A percentile compares a stretch with the other conserved stretches of the same genome.
Evolutionary conservation across 2,113 vertebrate genomes (phyloP).

Genomic region (Eubucco bourcierii): DNA sequence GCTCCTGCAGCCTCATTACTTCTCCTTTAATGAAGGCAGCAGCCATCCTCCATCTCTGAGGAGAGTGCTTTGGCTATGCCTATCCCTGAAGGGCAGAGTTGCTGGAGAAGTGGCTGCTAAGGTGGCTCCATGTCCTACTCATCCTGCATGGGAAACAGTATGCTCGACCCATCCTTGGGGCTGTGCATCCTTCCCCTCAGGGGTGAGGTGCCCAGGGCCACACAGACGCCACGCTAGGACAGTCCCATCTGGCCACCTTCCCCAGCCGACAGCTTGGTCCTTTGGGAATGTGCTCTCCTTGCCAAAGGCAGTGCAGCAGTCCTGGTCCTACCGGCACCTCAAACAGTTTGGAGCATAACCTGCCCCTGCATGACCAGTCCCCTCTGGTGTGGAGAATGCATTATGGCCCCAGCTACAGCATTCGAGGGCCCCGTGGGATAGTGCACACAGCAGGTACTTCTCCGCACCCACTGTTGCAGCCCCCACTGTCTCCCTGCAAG

Average conservation of each 20-base stretch:
- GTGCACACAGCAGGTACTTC: not conserved
- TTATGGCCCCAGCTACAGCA: rapidly evolving
- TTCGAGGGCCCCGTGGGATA: rapidly evolving
- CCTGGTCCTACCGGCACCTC: not conserved
- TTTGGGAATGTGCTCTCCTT: not conserved
- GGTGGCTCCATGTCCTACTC: not conserved
- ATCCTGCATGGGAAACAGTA: not conserved
- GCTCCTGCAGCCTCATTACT: not conserved
- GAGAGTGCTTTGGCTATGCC: not conserved
- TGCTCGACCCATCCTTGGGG: not conserved
- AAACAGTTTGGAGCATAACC: not conserved
- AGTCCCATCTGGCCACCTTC: not conserved
- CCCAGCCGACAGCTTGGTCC: not conserved
- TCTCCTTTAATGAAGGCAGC: not conserved
- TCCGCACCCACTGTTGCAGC: not conserved
- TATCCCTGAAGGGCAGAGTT: not conserved
- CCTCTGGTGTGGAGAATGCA: not conserved
- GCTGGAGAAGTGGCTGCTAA: not conserved
- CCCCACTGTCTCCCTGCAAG: not conserved
- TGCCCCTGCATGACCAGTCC: rapidly evolving
- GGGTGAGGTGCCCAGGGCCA: rapidly evolving
- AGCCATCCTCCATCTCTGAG: not conserved
- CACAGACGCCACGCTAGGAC: not conserved
- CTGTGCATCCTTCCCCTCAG: not conserved
- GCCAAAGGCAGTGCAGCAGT: not conserved